Evolutionary conservation across 2,113 vertebrate genomes (phyloP).

Genomic region (Phasianus colchicus): DNA sequence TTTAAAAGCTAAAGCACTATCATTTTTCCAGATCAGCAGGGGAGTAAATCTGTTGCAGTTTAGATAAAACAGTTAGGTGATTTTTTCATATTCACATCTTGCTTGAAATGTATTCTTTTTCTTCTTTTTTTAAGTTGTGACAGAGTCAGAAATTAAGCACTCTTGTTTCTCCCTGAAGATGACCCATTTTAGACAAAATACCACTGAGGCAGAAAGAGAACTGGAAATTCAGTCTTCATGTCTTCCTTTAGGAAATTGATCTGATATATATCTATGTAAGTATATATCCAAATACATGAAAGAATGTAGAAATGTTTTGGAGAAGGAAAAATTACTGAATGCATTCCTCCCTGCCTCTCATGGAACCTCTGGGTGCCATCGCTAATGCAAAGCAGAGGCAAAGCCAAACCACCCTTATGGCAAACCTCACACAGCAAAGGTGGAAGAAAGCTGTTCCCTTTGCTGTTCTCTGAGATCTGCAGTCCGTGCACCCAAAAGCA

Average conservation of each 20-base stretch:
- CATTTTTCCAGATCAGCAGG: conserved; percentile 8
- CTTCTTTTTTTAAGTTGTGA: neutral
- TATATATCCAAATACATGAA: neutral
- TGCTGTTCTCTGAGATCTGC: neutral
- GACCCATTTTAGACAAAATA: neutral
- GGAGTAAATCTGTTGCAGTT: neutral
- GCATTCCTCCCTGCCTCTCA: neutral
- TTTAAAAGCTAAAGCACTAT: neutral
- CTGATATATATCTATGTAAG: fast-evolving
- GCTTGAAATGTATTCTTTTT: neutral
- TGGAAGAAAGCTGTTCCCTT: neutral
- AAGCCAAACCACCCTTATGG: neutral
- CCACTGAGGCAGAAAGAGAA: neutral
- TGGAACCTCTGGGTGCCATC: neutral
- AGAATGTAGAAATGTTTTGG: neutral
- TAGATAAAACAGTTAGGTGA: neutral
- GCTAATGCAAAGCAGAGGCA: neutral
- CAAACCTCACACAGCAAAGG: neutral
- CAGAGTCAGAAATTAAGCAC: neutral
- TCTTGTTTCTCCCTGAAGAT: neutral
- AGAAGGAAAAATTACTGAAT: neutral
- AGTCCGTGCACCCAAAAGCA: neutral
- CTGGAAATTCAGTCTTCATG: neutral
- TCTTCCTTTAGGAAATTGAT: neutral
- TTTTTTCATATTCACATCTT: neutral